Evolutionary conservation across 2,113 vertebrate species (phyloP).

Genomic region (Amphilophus citrinellus): DNA sequence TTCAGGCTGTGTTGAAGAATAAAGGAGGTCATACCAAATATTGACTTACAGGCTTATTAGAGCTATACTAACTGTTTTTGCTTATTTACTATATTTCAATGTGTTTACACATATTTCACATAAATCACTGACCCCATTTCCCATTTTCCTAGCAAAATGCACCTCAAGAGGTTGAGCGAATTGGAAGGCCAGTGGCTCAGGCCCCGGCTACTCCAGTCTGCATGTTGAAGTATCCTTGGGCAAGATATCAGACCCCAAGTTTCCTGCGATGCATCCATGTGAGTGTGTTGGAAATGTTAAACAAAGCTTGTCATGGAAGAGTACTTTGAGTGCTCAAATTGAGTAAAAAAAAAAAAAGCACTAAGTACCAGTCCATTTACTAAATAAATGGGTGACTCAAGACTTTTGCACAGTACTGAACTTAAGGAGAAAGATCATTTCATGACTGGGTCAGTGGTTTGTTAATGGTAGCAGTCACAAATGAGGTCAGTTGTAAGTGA

Average conservation of each 20-base stretch:
- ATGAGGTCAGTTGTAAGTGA: background rate
- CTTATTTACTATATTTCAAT: background rate
- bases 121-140: background rate
- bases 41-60: background rate
- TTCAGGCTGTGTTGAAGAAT: background rate
- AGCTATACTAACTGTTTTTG: background rate
- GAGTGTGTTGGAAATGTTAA: no score
- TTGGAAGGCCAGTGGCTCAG: background rate
- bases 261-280: no score
- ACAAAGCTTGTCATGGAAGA: background rate
- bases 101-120: background rate
- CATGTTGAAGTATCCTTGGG: background rate
- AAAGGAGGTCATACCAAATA: background rate
- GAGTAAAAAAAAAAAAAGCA: background rate
- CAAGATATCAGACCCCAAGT: background rate
- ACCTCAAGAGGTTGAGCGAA: background rate
- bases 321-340: background rate
- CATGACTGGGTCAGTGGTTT: conserved; percentile 17
- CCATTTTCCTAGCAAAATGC: background rate
- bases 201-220: no score
- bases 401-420: background rate
- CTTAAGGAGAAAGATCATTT: background rate
- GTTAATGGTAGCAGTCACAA: background rate
- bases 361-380: background rate
- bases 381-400: background rate